A percentile compares a stretch with the other conserved stretches of the same genome.
phyloP scores from a whole-genome alignment of 2,797 vertebrate genomes.

The Gymnopithys bicolor region DNA sequence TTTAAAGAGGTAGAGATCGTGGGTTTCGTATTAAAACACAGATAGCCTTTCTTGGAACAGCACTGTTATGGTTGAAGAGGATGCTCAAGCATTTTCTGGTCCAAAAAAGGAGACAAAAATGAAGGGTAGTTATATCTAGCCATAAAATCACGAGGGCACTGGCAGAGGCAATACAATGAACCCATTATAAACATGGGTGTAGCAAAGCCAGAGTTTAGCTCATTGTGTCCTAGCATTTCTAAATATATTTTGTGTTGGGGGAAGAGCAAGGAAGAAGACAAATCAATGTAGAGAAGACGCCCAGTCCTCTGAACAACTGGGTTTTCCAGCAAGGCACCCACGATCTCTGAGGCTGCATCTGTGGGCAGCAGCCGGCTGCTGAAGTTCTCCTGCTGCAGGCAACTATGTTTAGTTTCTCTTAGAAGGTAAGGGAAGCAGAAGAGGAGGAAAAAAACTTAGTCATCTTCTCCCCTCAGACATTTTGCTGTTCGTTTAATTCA shows the following conservation, averaged over 20 bases:
- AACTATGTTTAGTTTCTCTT: constrained; percentile 26
- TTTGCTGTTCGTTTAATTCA: constrained; percentile 40
- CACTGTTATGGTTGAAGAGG: neutral
- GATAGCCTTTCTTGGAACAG: neutral
- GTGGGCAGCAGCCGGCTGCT: neutral
- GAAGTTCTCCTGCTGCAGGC: neutral
- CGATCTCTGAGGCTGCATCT: neutral
- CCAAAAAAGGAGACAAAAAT: constrained; percentile 21
- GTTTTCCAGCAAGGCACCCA: constrained; percentile 1
- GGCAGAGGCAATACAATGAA: constrained; percentile 11
- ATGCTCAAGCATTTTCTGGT: neutral
- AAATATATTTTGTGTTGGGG: constrained; percentile 19
- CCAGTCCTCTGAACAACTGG: rapidly evolving
- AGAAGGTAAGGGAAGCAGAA: constrained; percentile 31
- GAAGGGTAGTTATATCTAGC: neutral
- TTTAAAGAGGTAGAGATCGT: neutral
- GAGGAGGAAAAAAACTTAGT: constrained; percentile 39
- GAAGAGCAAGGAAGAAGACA: constrained; percentile 13
- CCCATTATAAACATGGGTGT: constrained; percentile 24
- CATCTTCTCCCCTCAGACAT: constrained; percentile 35
- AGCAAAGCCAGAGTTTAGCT: constrained; percentile 16
- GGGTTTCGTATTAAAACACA: neutral
- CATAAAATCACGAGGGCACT: neutral
- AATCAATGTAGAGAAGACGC: neutral
- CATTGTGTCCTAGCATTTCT: neutral